Base-by-base conservation (phyloP, 2,888 invertebrate genomes). In the Drosophila putrida region DNA sequence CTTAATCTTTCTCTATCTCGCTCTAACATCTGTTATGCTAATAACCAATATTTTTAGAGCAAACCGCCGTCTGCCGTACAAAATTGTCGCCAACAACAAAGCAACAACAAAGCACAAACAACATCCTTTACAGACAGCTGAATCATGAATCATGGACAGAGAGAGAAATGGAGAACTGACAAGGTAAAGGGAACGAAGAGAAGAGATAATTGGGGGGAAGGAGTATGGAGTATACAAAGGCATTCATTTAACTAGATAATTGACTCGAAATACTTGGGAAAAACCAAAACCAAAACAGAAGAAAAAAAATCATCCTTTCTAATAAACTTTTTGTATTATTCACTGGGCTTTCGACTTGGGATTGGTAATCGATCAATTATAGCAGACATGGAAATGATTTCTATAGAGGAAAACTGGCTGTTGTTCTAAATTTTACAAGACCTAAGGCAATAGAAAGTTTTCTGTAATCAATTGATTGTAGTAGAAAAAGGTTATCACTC, bases 41-140 rank as follows among this genome's bases (percentile, higher is more conserved):
- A 82, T 82, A 82, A 82, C 85, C 85, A 82, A 82, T 82, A 84
- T 75, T 84, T 84, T 84, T 77, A 84, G 74, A 84, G 69, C 76
- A 64, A 68, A 50, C 55, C 67, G 59, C 63, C 54, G 79, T 74
- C 74, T 82, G 76, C 76, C 50, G 31, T 65, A 43, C 51, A 71
- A 71, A 76, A 73, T 83, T 71, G 75, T 76, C 72, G 49, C 66
- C 70, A 67, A 38, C 72, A 62, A 75, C 61, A 75, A 68, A 58
- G 13, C 35, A 39, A 51, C 4, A 36, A 9, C 11, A 36, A n/a
- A 36, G 6, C 5, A 38, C 4, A 39, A 36, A 36, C 68, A 64
- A 38, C 54, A 62, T 31, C 36, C 61, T 65, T 57, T 60, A 25
- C 60, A 67, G 67, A 53, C 68, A 60, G 64, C 71, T 78, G 69